Base-by-base conservation (phyloP, 1,140 invertebrate genomes). In the Holcopasites calliopsidis region DNA sequence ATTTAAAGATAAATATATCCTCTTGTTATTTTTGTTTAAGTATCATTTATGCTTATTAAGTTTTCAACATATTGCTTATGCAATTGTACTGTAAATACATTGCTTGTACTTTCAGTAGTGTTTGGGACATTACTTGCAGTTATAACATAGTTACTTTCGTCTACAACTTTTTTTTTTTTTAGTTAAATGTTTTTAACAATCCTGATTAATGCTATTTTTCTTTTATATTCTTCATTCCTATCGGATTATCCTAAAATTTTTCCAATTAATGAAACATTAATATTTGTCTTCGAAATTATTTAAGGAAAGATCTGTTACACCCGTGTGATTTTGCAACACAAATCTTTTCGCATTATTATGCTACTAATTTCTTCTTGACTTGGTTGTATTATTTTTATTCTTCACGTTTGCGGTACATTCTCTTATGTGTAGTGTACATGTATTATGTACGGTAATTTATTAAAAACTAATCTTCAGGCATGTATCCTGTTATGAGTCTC, bases 81-180 rank as follows among this genome's bases (percentile, higher is more conserved):
- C 7, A 61, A 18, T 49, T 21, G 11, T 16, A 65, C 16, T 58
- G 8, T 21, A 38, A 38, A 33, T 70, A 18, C 69, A 40, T 60
- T 28, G 42, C 35, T 71, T 31, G 16, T 64, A 44, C 42, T 42
- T 55, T 55, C 44, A 31, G 47, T 44, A 64, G 26, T 76, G 52
- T 69, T 75, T 81, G 79, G 78, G 62, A 81, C 79, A 80, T 80
- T 81, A 80, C 72, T 81, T 81, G 78, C 72, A 81, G 58, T 80
- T 76, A 76, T 58, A 79, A 33, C 58, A 44, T 21, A 35, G n/a
- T 58, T 55, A 26, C 47, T 76, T 44, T 47, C 44, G 3, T 50
- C 18, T n/a, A 73, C 13, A 28, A 26, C 13, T 31, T 11, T 66
- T 26, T 8, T 57, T 57, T 47, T 42, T 31, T n/a, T n/a, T n/a